Percentiles rank a stretch among this genome's conserved stretches.
Conservation (phyloP, 2,113 vertebrate genomes). For the Ciconia maguari region DNA sequence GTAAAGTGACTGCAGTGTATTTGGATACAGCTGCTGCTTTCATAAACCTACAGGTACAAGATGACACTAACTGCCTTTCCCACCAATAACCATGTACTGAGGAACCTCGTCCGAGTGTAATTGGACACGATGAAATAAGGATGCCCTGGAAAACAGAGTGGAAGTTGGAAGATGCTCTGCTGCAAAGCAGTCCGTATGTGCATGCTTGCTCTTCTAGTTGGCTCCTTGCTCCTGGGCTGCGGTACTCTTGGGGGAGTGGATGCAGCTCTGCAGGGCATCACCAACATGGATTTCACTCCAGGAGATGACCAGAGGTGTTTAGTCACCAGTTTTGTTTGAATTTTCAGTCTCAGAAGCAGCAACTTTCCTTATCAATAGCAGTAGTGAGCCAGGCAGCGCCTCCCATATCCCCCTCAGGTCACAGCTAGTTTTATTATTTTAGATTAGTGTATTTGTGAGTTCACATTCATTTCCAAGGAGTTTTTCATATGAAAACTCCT, state of each 20-base stretch:
- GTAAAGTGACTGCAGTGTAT: neutral
- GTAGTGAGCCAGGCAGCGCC: neutral
- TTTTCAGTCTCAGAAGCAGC: neutral
- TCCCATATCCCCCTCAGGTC: neutral
- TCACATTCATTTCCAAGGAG: neutral
- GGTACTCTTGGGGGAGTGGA: rapidly evolving
- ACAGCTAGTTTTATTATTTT: neutral
- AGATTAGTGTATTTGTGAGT: neutral
- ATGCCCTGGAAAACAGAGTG: neutral
- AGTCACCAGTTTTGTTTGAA: neutral
- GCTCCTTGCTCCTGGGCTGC: neutral
- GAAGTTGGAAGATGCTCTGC: neutral
- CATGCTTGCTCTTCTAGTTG: neutral
- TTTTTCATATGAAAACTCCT: neutral
- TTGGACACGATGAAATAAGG: no score
- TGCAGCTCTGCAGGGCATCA: neutral
- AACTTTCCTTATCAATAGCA: neutral
- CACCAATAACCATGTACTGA: rapidly evolving
- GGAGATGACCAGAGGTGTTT: neutral
- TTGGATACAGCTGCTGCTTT: neutral
- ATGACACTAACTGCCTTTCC: neutral
- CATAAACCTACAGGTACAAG: neutral
- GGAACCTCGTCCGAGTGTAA: neutral
- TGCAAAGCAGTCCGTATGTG: neutral
- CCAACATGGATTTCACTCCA: neutral